Evolutionary conservation across 2,888 invertebrate genomes (phyloP), one percentile per base, ranked within the genome.

Genomic region (Andricus quercusramuli): DNA sequence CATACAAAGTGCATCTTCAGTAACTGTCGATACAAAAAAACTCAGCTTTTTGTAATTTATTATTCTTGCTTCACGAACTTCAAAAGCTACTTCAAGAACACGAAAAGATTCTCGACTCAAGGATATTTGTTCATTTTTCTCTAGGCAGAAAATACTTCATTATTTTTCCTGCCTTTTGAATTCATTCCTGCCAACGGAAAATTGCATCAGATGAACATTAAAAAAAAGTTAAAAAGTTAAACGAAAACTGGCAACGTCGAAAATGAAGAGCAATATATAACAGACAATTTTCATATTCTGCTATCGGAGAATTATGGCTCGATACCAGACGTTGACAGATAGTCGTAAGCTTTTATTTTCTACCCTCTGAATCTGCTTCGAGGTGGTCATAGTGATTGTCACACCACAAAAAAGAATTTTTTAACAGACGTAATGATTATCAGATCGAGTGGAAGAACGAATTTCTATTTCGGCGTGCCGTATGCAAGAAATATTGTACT

Each of bases 401-500:
- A 37, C 11, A 29, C 37, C 9, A 8, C 20, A 37, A 20, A 9
- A 37, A 66, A 20, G 37, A 66, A 66, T 20, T 67, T 22, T 66
- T 67, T 81, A 86, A 90, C 89, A 83, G 90, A 90, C 90, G 85
- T 88, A 84, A 88, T 89, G 90, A 91, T 91, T 90, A 90, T 88
- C 85, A 32, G 78, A 85, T 87, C 85, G 85, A 87, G 87, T 87
- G 85, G 86, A 89, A 88, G 88, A 88, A 89, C 87, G 8, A 37
- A 84, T 82, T 86, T 82, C 81, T 82, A 81, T 82, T 85, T 84
- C 79, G 79, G 67, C n/a, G n/a, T 66, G 6, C 15, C 37, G n/a
- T 66, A 20, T 66, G 37, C 3, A 0, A 44, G 32, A 3, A 66
- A 66, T 37, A 66, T n/a, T 66, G 1, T 20, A 67, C 44, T 44